Evolutionary conservation across 2,888 invertebrate species (phyloP).

Genomic region (Periphyllus acericola): DNA sequence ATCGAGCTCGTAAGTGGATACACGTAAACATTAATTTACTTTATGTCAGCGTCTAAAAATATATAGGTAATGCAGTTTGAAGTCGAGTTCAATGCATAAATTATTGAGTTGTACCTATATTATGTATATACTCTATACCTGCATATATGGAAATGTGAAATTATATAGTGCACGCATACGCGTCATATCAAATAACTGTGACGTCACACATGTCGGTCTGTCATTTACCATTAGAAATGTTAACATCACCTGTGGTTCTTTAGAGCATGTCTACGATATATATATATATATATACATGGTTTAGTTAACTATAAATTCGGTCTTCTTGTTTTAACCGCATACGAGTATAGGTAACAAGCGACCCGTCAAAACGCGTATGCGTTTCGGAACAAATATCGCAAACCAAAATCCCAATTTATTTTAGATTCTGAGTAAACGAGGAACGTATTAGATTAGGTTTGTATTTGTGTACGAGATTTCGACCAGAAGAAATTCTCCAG

Average conservation of each 20-base stretch:
- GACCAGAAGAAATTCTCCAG: too few relatives aligned
- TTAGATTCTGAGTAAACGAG: too few relatives aligned
- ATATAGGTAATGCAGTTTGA: neutral
- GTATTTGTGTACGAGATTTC: too few relatives aligned
- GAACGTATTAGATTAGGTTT: too few relatives aligned
- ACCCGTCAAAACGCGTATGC: too few relatives aligned
- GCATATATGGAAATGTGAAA: neutral
- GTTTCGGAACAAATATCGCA: too few relatives aligned
- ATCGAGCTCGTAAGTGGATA: neutral
- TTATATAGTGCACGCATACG: neutral
- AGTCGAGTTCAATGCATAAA: neutral
- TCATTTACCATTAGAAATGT: neutral
- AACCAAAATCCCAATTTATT: too few relatives aligned
- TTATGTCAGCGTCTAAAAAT: slow-evolving; percentile 1
- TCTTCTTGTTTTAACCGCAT: too few relatives aligned
- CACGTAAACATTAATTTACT: slow-evolving; percentile 12
- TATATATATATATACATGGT: too few relatives aligned
- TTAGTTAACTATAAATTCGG: too few relatives aligned
- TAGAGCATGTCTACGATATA: too few relatives aligned
- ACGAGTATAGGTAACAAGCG: too few relatives aligned
- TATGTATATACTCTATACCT: neutral
- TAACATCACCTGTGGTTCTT: neutral
- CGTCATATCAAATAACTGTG: neutral
- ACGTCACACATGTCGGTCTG: neutral
- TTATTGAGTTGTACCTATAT: neutral